Base-by-base conservation (phyloP, 1,140 invertebrate genomes). In the Aphis craccivora region DNA sequence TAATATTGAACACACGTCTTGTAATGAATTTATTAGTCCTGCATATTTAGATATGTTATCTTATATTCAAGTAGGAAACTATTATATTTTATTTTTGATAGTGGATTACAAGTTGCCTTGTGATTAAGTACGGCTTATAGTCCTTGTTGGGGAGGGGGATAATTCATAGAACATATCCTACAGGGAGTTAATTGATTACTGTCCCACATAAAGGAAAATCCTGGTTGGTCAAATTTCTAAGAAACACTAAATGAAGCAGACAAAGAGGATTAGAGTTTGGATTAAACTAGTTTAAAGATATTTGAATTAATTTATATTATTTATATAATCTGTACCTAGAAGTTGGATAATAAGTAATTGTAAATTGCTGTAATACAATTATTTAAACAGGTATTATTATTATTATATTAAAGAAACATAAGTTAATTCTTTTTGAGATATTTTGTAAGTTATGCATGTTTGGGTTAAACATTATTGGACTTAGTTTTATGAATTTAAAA, bases 191-290 rank as follows among this genome's bases (percentile, higher is more conserved):
- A 90, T 67, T 60, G 55, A 67, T 67, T 67, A 90, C 30, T 43
- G 55, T 45, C 2, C 4, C 14, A 90, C 11, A 37, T 60, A 60
- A 40, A 43, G 37, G 53, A 67, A 90, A 90, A 67, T 55, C 25
- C 23, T n/a, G 14, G 37, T 67, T 40, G 89, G 35, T 90, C 40
- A 67, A 90, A 90, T 55, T 90, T 67, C 25, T 90, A 60, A 43
- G 37, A 30, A 90, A 90, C 55, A n/a, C 6, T 67, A 67, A 90
- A 67, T 67, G 40, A 67, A 67, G 14, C 14, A 43, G 53, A 67
- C 37, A 67, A 90, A 40, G 23, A 30, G 37, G 53, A 55, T 90
- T 90, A 90, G 22, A 18, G 30, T 4, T 60, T 30, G 43, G 25
- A n/a, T 3, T 67, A 2, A 11, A 67, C 7, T 67, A n/a, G 40